A percentile compares a stretch with the other conserved stretches of the same genome.
Evolutionary conservation across 2,113 vertebrate species (phyloP).

Genomic region (Oncorhynchus tshawytscha): DNA sequence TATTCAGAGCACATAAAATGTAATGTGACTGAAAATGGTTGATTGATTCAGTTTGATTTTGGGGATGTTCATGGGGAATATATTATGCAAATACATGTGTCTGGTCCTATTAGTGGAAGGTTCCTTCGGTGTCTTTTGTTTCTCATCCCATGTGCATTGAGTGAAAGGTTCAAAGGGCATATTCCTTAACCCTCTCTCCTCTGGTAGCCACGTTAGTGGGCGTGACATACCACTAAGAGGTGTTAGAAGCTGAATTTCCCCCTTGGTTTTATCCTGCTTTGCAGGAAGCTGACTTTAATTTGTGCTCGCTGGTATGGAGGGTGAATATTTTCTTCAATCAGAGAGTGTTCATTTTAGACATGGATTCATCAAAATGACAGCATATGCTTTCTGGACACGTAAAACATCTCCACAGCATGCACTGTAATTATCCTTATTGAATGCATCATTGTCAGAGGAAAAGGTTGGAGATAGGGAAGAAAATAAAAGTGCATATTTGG

Average conservation of each 20-base stretch:
- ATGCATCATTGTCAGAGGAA: neutral
- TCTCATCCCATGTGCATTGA: slow-evolving; percentile 12
- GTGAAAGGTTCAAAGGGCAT: slow-evolving; percentile 25
- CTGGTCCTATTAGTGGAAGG: slow-evolving; percentile 17
- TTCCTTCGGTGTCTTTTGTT: slow-evolving; percentile 7
- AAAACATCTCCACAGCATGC: neutral
- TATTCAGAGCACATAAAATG: neutral
- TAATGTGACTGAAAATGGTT: slow-evolving; percentile 4
- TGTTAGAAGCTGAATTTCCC: neutral
- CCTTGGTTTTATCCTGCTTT: neutral
- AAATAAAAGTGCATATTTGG: neutral
- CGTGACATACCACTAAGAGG: slow-evolving; percentile 5
- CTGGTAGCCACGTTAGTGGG: neutral
- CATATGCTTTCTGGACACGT: neutral
- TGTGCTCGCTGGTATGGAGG: neutral
- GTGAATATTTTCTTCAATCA: neutral
- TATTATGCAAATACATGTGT: slow-evolving; percentile 31
- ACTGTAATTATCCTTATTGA: neutral
- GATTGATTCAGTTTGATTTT: slow-evolving; percentile 28
- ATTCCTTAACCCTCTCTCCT: neutral
- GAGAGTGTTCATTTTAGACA: neutral
- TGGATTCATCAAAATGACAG: neutral
- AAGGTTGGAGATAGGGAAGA: neutral
- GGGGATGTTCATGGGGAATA: slow-evolving; percentile 19
- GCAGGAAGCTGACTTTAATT: neutral